Conservation (phyloP, 1,140 invertebrate genomes). For the Coptotermes formosanus region DNA sequence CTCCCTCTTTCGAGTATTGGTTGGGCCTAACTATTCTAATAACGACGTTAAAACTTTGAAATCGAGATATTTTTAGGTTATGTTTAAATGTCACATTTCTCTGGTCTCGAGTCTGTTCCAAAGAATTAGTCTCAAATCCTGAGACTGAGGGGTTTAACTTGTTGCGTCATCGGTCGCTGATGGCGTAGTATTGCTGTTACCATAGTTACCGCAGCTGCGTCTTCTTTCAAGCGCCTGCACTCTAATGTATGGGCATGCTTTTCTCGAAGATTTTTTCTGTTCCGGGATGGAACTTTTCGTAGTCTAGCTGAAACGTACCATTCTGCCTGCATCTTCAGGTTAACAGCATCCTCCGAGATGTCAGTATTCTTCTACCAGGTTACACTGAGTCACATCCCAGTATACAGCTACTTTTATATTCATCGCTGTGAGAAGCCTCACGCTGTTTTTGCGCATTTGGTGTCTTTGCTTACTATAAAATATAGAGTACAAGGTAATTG, state of each 20-base stretch:
- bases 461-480: no score
- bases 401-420: no score
- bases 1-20: not conserved
- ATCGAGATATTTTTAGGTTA: not conserved
- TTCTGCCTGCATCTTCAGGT: no score
- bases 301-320: no score
- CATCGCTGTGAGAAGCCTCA: no score
- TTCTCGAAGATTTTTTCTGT: no score
- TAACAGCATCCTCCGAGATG: no score
- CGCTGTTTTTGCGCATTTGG: no score
- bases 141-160: not conserved
- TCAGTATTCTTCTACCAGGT: no score
- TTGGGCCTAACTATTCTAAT: not conserved
- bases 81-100: not conserved
- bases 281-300: no score
- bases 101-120: slow-evolving; percentile 3
- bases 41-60: not conserved
- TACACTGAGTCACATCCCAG: no score
- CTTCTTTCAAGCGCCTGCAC: not conserved
- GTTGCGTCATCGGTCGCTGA: not conserved
- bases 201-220: not conserved
- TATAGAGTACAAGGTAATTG: no score
- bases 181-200: not conserved
- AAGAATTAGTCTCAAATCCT: not conserved
- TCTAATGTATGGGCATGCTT: not conserved